Percentiles rank a stretch among this genome's conserved stretches.
Conservation (phyloP, 35 echinoderm and acorn worm genomes). For the Holothuria glaberrima region DNA sequence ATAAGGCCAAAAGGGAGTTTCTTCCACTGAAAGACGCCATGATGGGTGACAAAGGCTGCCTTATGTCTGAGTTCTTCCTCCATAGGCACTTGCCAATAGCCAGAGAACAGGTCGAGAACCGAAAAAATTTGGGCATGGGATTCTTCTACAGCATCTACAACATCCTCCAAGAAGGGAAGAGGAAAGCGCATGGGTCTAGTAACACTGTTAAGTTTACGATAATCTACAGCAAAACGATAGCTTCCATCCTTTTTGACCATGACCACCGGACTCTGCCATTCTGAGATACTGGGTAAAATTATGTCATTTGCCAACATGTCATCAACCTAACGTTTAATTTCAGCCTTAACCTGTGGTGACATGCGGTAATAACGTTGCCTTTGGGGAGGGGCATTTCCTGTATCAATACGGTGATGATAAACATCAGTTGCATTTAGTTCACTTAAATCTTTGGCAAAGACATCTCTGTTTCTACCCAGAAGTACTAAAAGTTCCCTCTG, state of each 20-base stretch:
- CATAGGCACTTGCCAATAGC: constrained; percentile 55
- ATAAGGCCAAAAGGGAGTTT: constrained; percentile 64
- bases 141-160: constrained; percentile 53
- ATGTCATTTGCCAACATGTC: constrained; percentile 59
- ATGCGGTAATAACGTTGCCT: not conserved
- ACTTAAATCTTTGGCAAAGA: not conserved
- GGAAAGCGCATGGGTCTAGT: constrained; percentile 50
- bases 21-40: constrained; percentile 58
- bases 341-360: constrained; percentile 3
- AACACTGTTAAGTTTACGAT: constrained; percentile 42
- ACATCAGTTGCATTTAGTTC: constrained; percentile 4
- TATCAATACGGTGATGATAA: constrained; percentile 20
- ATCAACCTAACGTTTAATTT: constrained; percentile 31
- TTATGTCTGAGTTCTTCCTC: constrained; percentile 20
- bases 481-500: not conserved
- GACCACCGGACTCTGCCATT: constrained; percentile 60
- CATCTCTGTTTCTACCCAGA: constrained; percentile 7
- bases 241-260: constrained; percentile 48
- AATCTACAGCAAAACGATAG: constrained; percentile 64
- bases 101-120: constrained; percentile 49
- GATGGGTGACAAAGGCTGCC: constrained; percentile 48
- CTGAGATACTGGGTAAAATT: constrained; percentile 41
- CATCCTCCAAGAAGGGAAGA: constrained; percentile 59
- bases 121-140: constrained; percentile 46
- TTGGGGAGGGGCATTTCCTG: constrained; percentile 1